A percentile compares a stretch with the other conserved stretches of the same genome.
phyloP scores from a whole-genome alignment of 2,113 vertebrate genomes.

The Ciconia maguari region DNA sequence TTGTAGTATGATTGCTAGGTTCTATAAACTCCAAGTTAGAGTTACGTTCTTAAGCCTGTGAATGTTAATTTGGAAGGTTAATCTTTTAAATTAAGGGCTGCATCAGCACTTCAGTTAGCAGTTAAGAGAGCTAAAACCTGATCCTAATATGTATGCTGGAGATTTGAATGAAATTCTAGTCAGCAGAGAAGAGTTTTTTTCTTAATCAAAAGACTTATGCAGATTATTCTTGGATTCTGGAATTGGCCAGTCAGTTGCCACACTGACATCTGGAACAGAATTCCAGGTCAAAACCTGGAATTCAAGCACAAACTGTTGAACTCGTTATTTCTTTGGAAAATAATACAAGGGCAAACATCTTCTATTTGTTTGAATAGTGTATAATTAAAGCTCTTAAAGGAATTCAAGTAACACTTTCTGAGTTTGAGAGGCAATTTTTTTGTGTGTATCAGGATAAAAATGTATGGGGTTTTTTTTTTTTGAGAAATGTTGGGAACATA shows the following conservation, averaged over 20 bases:
- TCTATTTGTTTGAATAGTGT: neutral
- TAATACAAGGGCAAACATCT: neutral
- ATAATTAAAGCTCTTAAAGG: neutral
- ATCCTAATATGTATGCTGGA: neutral
- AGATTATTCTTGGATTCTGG: neutral
- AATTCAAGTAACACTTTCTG: neutral
- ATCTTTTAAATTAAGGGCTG: neutral
- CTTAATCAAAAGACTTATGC: neutral
- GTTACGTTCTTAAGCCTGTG: neutral
- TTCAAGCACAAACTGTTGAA: neutral
- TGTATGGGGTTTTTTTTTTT: neutral
- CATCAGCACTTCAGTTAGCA: neutral
- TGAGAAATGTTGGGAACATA: neutral
- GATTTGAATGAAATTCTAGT: neutral
- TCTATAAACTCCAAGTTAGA: neutral
- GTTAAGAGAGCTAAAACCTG: neutral
- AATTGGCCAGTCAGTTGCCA: neutral
- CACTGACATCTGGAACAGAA: neutral
- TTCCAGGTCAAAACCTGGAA: neutral
- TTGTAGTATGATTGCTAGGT: neutral
- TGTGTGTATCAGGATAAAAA: fast-evolving
- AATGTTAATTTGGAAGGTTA: slow-evolving; percentile 8
- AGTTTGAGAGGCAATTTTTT: neutral
- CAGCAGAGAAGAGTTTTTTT: neutral
- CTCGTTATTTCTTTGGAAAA: neutral